Conservation (phyloP, 2,113 vertebrate genomes). For the Formicarius rufipectus region DNA sequence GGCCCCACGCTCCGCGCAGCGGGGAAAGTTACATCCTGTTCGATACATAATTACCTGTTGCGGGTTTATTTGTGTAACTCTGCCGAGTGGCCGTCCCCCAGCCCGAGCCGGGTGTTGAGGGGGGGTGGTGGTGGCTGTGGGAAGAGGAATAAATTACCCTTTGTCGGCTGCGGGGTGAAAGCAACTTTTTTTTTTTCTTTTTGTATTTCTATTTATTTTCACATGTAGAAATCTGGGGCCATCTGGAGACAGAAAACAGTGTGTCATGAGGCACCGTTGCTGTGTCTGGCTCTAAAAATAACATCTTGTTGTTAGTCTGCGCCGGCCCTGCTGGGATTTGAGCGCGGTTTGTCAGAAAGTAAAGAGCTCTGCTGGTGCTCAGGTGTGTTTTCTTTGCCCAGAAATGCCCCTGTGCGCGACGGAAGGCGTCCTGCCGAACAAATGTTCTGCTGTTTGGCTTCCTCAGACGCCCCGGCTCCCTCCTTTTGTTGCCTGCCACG, state of each 20-base stretch:
- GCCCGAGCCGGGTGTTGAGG: background rate
- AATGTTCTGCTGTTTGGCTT: constrained; percentile 74
- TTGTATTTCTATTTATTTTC: constrained; percentile 11
- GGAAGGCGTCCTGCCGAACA: constrained; percentile 72
- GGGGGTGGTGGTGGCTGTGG: background rate
- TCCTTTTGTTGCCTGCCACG: constrained; percentile 78
- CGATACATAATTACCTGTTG: constrained; percentile 70
- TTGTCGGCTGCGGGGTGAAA: background rate
- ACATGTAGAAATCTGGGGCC: constrained; percentile 60
- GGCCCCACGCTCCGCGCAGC: constrained; percentile 20
- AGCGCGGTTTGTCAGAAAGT: constrained; percentile 14
- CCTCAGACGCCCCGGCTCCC: constrained; percentile 68
- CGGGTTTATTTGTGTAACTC: constrained; percentile 45
- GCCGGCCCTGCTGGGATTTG: constrained; percentile 28
- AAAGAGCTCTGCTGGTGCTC: constrained; percentile 41
- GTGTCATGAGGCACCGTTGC: constrained; percentile 47
- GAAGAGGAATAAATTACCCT: background rate
- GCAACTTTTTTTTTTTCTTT: background rate
- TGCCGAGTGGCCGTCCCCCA: background rate
- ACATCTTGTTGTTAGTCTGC: constrained; percentile 25
- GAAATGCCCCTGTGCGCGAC: constrained; percentile 42
- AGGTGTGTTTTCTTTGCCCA: constrained; percentile 66
- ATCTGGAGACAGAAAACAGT: constrained; percentile 64
- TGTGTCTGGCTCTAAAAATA: constrained; percentile 47
- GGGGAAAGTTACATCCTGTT: constrained; percentile 52